Conservation (phyloP, 2,797 vertebrate species). For the Coendou prehensilis region DNA sequence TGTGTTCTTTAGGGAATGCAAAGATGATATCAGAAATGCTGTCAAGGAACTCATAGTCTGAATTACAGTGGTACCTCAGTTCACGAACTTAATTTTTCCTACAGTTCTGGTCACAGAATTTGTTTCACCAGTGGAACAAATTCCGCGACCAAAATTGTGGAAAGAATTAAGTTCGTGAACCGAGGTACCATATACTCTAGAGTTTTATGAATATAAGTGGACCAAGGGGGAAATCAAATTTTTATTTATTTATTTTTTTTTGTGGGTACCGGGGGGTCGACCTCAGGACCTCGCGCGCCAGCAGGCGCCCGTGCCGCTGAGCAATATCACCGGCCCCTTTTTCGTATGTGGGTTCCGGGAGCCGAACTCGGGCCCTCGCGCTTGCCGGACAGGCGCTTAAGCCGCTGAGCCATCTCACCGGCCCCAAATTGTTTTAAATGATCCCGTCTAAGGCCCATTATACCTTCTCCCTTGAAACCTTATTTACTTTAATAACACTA, state of each 20-base stretch:
- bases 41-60: slow-evolving; percentile 5
- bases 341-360: too few species aligned
- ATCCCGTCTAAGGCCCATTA: slow-evolving; percentile 6
- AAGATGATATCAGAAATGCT: background rate
- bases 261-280: too few species aligned
- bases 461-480: slow-evolving; percentile 19
- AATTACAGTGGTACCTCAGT: background rate
- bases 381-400: too few species aligned
- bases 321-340: too few species aligned
- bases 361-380: too few species aligned
- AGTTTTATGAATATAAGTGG: background rate
- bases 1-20: background rate
- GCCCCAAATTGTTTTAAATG: slow-evolving; percentile 38
- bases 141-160: background rate
- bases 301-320: too few species aligned
- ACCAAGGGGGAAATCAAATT: background rate
- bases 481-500: slow-evolving; percentile 1
- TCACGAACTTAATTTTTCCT: background rate
- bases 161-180: background rate
- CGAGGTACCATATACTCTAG: background rate
- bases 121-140: background rate
- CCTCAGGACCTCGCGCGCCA: too few species aligned
- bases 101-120: background rate
- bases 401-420: too few species aligned
- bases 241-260: background rate